Evolutionary conservation across 2,113 vertebrate species (phyloP), one percentile per base, ranked within the genome.

Genomic region (Pollachius pollachius): DNA sequence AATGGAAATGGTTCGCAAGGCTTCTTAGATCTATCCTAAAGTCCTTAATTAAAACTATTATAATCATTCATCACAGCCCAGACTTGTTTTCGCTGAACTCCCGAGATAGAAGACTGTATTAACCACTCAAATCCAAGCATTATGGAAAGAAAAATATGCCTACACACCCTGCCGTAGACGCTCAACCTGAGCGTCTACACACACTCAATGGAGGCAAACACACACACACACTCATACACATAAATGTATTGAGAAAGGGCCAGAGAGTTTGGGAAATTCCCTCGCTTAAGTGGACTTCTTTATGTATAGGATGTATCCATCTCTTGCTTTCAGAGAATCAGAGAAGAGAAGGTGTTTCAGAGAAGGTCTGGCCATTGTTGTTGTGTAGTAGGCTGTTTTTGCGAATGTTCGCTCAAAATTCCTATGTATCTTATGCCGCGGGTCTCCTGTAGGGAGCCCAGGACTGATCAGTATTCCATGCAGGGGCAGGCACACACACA

Each of bases 261-360:
- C 6, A 11, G 37, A 8, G 3, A 41, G 37, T 41, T 6, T 8
- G 41, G 41, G 41, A 48, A 9, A 48, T 9, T 48, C 41, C 41
- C 41, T 13, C 8, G 8, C 58, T 74, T 15, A 15, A 57, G 66
- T 12, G 19, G 60, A 34, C 54, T 69, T 67, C 76, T 68, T 68
- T 67, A 62, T 68, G 81, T 63, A 68, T 57, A 78, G 57, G 75
- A 70, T 21, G 23, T 72, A 81, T 81, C 71, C 82, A 72, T 37
- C 27, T 63, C 69, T 74, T 68, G 65, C 77, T 83, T 78, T 48
- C 52, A 69, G 57, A 77, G 65, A 48, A 13, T 48, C 41, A 48
- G 41, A n/a, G n/a, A n/a, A n/a, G n/a, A n/a, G n/a, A n/a, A n/a
- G n/a, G n/a, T n/a, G n/a, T n/a, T n/a, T n/a, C n/a, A n/a, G n/a